These are phyloP conservation scores for Columba janthina DNA, from an alignment of 2,113 vertebrate genomes.

Conservation along the genomic window DNA sequence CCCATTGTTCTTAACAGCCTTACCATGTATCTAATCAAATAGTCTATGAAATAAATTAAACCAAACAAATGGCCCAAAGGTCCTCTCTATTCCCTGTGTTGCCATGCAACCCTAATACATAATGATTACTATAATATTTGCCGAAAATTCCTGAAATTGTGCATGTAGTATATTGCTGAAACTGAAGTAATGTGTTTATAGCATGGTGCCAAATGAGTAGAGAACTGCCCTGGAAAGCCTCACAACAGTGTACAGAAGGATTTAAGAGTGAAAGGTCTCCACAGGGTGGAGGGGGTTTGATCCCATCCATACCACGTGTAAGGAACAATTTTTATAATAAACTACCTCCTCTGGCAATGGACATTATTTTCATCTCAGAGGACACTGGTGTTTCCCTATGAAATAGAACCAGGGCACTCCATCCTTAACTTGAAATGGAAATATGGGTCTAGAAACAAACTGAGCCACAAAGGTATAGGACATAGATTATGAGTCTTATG, in stretches of 20 bases:
- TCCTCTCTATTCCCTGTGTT: not conserved
- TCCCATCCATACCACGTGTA: not conserved
- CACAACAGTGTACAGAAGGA: not conserved
- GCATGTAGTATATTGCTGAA: not conserved
- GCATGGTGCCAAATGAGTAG: not conserved
- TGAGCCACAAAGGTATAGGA: not conserved
- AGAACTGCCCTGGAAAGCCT: accelerated
- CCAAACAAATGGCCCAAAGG: not conserved
- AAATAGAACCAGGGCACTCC: not conserved
- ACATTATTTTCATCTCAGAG: not conserved
- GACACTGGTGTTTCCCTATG: not conserved
- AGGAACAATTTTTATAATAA: not conserved
- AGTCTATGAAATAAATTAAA: not conserved
- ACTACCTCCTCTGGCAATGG: not conserved
- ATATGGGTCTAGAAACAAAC: not conserved
- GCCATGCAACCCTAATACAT: not conserved
- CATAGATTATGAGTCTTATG: not conserved
- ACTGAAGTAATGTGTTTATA: not conserved
- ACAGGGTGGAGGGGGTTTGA: not conserved
- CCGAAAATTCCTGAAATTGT: not conserved
- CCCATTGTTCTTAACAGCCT: not conserved
- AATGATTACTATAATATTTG: not conserved
- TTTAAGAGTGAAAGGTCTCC: not conserved
- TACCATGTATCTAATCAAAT: not conserved
- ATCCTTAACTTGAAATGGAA: not conserved